Evolutionary conservation across 2,888 invertebrate species (phyloP), one percentile per base, ranked within the genome.

Genomic region (Physocephala rufipes): DNA sequence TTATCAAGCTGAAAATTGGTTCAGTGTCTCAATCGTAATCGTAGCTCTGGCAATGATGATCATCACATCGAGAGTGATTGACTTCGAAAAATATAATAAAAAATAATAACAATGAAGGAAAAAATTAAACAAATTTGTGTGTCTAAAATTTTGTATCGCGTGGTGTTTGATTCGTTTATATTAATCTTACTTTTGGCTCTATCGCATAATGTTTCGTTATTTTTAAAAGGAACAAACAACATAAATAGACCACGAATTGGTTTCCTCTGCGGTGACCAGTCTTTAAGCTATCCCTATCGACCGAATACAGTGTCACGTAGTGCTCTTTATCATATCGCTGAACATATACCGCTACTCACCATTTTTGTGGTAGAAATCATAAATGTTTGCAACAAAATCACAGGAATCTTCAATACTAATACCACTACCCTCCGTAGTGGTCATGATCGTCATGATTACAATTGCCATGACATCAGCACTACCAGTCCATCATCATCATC

Each of bases 221-320:
- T 61, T n/a, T 62, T 28, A n/a, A 19, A 1, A 5, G 3, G 21
- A 45, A 1, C 45, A 21, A 9, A 7, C 30, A 16, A 15, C 3
- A 28, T 36, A 13, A n/a, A 26, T 19, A 13, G 24, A 26, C 45
- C 26, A 1, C 13, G 45, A 1, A 2, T n/a, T 0, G 80, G 80
- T 1, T 81, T 81, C 72, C 79, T 78, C 51, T 80, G 80, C 24
- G 69, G 75, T 49, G 80, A 80, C 47, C 74, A 77, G 58, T 24
- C 76, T 4, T 55, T 80, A 3, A 79, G 75, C 77, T 79, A 79
- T 71, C 80, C 80, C 0, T 81, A 79, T 61, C 70, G 58, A 16
- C 71, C 74, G 65, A 71, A 74, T 61, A 78, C 80, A 0, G 73
- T 80, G 4, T 70, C 75, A 1, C 12, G 76, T n/a, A 1, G 15